Evolutionary conservation across 2,113 vertebrate genomes (phyloP), one percentile per base, ranked within the genome.

Genomic region (Amphilophus citrinellus): DNA sequence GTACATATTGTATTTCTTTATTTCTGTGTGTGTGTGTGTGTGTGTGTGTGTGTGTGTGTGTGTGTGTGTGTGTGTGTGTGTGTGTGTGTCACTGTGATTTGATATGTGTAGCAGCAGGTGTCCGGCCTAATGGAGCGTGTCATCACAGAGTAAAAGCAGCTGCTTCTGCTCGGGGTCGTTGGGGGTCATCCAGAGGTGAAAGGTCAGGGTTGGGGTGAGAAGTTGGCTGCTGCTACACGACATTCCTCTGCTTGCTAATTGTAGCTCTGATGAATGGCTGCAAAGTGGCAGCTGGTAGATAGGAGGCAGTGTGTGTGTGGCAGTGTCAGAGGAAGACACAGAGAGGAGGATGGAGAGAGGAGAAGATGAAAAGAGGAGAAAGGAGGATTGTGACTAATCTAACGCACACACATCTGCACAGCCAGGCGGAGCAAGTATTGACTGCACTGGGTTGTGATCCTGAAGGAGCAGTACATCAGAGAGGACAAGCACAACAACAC

Each of bases 241-340:
- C 90, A 95, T 95, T 95, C 93, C 93, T 89, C 71, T 5, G 79
- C 90, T 92, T 7, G 24, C 92, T 94, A 93, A 94, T 93, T 89
- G 90, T 92, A 91, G 91, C 87, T 35, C 88, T 92, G 91, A 92
- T 93, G 87, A 94, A 93, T 89, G 90, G 84, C 81, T 73, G 82
- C 84, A 89, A 65, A 91, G 89, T 88, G 88, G 86, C 93, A 95
- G 89, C 91, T 95, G 93, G 89, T 88, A 84, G 89, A 89, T 80
- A 88, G 86, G 86, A 90, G 88, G 84, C 14, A 2, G 65, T 61
- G 80, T 89, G 81, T 89, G 81, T 89, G 85, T 87, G 88, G 47
- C 11, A 13, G 78, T 89, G 89, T 84, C 47, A 85, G 79, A 66
- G 79, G 81, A 66, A 44, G 24, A 91, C 42, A 65, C 56, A 76